These are phyloP conservation scores for Thomomys bottae DNA, from an alignment of 2,113 vertebrate species.

Conservation along the genomic window DNA sequence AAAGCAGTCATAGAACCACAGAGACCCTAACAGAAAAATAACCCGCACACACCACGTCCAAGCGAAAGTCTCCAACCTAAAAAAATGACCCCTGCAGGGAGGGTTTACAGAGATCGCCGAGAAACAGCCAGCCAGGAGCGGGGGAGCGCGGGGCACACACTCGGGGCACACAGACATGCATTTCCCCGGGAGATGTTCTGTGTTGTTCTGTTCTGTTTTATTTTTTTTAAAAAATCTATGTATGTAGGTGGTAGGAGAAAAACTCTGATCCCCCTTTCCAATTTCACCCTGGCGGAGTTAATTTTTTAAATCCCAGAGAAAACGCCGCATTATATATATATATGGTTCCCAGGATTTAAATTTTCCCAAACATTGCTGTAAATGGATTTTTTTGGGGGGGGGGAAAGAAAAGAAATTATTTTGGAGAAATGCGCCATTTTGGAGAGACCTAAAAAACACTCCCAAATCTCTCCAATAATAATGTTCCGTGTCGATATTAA, in stretches of 20 bases:
- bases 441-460: slow-evolving; percentile 60
- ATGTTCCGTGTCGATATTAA: slow-evolving; percentile 29
- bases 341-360: too few species aligned
- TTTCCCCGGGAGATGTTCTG: slow-evolving; percentile 57
- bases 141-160: too few species aligned
- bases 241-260: not conserved
- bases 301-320: slow-evolving; percentile 53
- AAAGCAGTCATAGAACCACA: not conserved
- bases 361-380: not conserved
- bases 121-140: slow-evolving; percentile 48
- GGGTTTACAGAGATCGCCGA: slow-evolving; percentile 39
- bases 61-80: not conserved
- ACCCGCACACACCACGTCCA: not conserved
- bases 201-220: too few species aligned
- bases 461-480: slow-evolving; percentile 17
- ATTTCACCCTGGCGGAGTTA: not conserved
- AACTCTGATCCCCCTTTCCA: slow-evolving; percentile 10
- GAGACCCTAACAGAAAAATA: slow-evolving; percentile 15
- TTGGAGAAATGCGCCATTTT: slow-evolving; percentile 74
- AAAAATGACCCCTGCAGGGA: not conserved
- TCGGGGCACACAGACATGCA: slow-evolving; percentile 30
- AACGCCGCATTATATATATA: slow-evolving; percentile 9
- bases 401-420: slow-evolving; percentile 26
- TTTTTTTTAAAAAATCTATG: slow-evolving; percentile 33
- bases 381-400: slow-evolving; percentile 48